Evolutionary conservation across 2,797 vertebrate species (phyloP).

Genomic region (Chelon labrosus): DNA sequence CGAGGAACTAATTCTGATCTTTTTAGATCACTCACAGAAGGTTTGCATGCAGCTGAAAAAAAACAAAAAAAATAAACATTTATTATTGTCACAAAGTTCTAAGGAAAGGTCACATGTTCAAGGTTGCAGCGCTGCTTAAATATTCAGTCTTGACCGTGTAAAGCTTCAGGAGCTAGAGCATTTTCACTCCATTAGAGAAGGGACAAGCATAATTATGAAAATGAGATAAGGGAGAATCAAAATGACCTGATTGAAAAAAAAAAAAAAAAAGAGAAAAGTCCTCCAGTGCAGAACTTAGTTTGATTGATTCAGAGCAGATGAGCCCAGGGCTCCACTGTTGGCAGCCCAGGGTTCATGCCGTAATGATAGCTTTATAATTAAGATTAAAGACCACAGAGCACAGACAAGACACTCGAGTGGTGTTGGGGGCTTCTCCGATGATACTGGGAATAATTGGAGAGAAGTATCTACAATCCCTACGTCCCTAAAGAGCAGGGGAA

Average conservation of each 20-base stretch:
- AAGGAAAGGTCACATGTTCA: constrained; percentile 64
- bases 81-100: constrained; percentile 45
- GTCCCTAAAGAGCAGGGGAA: constrained; percentile 57
- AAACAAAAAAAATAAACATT: constrained; percentile 37
- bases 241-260: constrained; percentile 77
- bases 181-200: constrained; percentile 77
- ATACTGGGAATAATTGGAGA: constrained; percentile 84
- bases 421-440: constrained; percentile 80
- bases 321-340: constrained; percentile 82
- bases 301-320: constrained; percentile 86
- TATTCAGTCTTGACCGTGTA: constrained; percentile 62
- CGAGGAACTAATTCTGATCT: constrained; percentile 40
- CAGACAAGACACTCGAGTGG: constrained; percentile 81
- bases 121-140: constrained; percentile 60
- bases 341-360: constrained; percentile 82
- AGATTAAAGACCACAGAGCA: constrained; percentile 86
- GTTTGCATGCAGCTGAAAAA: constrained; percentile 15
- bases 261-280: constrained; percentile 71
- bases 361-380: constrained; percentile 91
- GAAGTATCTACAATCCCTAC: constrained; percentile 75
- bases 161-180: constrained; percentile 63
- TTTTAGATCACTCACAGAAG: constrained; percentile 35
- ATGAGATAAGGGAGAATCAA: constrained; percentile 82
- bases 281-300: constrained; percentile 78
- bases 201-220: constrained; percentile 83